Conservation (phyloP, 1,140 invertebrate genomes). For the Drosophila sp. region DNA sequence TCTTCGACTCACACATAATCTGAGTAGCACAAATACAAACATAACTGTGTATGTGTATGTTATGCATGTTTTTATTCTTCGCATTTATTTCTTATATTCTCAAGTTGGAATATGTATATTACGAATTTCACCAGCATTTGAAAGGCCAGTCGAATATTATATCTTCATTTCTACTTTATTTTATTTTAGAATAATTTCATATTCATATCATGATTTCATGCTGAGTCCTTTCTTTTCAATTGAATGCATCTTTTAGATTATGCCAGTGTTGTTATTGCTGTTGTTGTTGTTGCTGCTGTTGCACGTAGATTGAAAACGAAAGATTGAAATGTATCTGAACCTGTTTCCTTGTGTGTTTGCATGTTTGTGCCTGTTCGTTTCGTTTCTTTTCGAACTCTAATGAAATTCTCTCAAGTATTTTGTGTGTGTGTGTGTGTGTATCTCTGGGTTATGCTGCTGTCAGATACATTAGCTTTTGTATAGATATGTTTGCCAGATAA, state of each 20-base stretch:
- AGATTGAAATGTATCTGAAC: slow-evolving; percentile 78
- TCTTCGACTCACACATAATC: background rate
- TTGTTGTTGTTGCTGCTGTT: slow-evolving; percentile 54
- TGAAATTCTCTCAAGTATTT: slow-evolving; percentile 60
- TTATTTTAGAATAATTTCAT: slow-evolving; percentile 62
- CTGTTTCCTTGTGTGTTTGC: slow-evolving; percentile 27
- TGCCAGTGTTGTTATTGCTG: slow-evolving; percentile 23
- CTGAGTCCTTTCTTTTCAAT: slow-evolving; percentile 77
- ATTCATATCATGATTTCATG: slow-evolving; percentile 74
- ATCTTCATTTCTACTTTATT: background rate
- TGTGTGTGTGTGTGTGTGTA: slow-evolving; percentile 26
- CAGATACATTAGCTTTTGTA: slow-evolving; percentile 63
- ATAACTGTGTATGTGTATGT: background rate
- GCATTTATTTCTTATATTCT: slow-evolving; percentile 11
- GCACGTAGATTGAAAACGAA: slow-evolving; percentile 73
- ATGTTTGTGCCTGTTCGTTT: slow-evolving; percentile 30
- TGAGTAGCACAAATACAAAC: background rate
- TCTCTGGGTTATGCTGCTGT: slow-evolving; percentile 52
- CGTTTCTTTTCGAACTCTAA: slow-evolving; percentile 55
- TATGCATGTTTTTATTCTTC: background rate
- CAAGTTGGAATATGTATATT: slow-evolving; percentile 10
- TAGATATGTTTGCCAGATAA: slow-evolving; percentile 62
- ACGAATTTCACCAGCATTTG: slow-evolving; percentile 62
- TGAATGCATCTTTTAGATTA: slow-evolving; percentile 63
- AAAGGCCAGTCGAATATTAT: slow-evolving; percentile 5